These are phyloP conservation scores for Aptenodytes forsteri DNA, from an alignment of 2,113 vertebrate species.

Conservation along the genomic window DNA sequence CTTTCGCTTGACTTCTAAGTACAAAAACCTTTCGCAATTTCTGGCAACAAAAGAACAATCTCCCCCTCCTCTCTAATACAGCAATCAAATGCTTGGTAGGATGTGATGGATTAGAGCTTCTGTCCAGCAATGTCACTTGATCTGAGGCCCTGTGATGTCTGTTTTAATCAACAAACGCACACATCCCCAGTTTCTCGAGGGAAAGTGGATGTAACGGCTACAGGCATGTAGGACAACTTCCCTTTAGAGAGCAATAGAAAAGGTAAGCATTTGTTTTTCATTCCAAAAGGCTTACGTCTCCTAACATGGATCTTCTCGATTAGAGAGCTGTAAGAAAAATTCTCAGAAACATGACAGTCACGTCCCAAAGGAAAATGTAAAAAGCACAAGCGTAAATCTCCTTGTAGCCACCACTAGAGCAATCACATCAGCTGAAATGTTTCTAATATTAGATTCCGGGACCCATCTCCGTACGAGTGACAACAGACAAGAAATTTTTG, in stretches of 20 bases:
- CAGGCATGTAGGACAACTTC: slow-evolving; percentile 63
- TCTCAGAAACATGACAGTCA: not conserved
- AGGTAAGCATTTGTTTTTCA: not conserved
- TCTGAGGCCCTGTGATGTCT: not conserved
- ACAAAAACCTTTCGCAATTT: not conserved
- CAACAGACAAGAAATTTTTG: not conserved
- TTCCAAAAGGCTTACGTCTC: not conserved
- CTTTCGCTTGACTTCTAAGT: not conserved
- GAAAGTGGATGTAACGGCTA: not conserved
- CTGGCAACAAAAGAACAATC: slow-evolving; percentile 25
- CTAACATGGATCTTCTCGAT: not conserved
- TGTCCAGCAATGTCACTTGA: slow-evolving; percentile 8
- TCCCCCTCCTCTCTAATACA: slow-evolving; percentile 57
- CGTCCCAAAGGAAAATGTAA: not conserved
- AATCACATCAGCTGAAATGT: not conserved
- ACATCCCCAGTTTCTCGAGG: not conserved
- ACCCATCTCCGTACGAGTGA: not conserved
- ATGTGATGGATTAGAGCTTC: not conserved
- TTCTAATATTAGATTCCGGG: not conserved
- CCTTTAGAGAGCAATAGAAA: slow-evolving; percentile 66
- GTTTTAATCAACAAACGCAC: not conserved
- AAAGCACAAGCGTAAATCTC: not conserved
- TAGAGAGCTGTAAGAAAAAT: not conserved
- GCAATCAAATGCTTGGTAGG: not conserved
- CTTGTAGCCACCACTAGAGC: not conserved